Evolutionary conservation across 2,888 invertebrate species (phyloP).

Genomic region (Plebejus argus): DNA sequence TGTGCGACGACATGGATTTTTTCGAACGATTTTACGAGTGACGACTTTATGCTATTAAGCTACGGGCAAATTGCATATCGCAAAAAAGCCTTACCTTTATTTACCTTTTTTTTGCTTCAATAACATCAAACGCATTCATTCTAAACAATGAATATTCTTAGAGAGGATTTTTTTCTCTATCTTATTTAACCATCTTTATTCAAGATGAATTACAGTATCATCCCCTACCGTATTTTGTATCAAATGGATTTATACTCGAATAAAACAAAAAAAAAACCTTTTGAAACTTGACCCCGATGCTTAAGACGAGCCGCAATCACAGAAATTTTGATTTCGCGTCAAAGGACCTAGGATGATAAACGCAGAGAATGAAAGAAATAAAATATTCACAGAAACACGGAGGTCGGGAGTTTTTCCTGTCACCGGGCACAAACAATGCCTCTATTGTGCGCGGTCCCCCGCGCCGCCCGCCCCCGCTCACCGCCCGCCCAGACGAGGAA

Average conservation of each 20-base stretch:
- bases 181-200: neutral
- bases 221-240: neutral
- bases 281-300: slow-evolving; percentile 22
- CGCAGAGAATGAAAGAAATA: slow-evolving; percentile 64
- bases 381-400: slow-evolving; percentile 80
- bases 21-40: neutral
- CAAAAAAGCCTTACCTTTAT: neutral
- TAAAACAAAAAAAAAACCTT: slow-evolving; percentile 13
- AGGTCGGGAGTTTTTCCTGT: slow-evolving; percentile 80
- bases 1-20: neutral
- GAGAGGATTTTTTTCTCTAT: neutral
- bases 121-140: neutral
- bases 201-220: slow-evolving; percentile 9
- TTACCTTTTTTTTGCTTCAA: neutral
- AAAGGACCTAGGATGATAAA: slow-evolving; percentile 67
- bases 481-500: slow-evolving; percentile 64
- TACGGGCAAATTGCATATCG: neutral
- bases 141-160: neutral
- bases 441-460: slow-evolving; percentile 62
- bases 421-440: slow-evolving; percentile 80
- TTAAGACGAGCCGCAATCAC: slow-evolving; percentile 39
- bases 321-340: slow-evolving; percentile 71
- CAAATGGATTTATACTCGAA: slow-evolving; percentile 9
- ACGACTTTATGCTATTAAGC: neutral
- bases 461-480: slow-evolving; percentile 34